Evolutionary conservation across 2,797 vertebrate genomes (phyloP).

Genomic region (Crax fasciolata): DNA sequence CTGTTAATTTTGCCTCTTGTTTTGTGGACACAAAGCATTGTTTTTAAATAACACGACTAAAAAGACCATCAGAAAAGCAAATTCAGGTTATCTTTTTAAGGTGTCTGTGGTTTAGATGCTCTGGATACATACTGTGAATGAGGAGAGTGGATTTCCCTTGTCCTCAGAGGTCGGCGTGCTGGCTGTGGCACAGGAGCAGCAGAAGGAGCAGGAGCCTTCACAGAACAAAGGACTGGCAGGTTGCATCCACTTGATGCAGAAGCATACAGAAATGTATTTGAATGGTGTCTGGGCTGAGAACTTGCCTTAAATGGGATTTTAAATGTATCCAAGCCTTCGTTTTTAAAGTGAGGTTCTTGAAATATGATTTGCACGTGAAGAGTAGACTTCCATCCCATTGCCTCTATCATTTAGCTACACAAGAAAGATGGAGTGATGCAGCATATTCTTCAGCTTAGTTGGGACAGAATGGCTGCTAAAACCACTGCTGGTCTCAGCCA

Average conservation of each 20-base stretch:
- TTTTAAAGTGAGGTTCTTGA: not conserved
- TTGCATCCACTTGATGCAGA: not conserved
- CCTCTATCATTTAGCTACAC: rapidly evolving
- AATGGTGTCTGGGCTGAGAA: not conserved
- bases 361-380: not conserved
- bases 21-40: not conserved
- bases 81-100: not conserved
- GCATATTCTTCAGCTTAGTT: not conserved
- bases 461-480: not conserved
- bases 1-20: not conserved
- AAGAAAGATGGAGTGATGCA: not conserved
- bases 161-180: not conserved
- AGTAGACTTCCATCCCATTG: not conserved
- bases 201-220: not conserved
- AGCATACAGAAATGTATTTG: not conserved
- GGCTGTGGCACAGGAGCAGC: not conserved
- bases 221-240: not conserved
- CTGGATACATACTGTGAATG: not conserved
- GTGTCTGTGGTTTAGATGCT: not conserved
- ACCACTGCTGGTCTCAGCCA: not conserved
- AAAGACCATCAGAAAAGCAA: not conserved
- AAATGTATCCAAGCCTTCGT: not conserved
- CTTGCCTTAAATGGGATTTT: not conserved
- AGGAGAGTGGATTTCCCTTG: not conserved
- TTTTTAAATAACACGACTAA: not conserved